Conservation (phyloP, 2,797 vertebrate genomes). For the Hydrophis major region DNA sequence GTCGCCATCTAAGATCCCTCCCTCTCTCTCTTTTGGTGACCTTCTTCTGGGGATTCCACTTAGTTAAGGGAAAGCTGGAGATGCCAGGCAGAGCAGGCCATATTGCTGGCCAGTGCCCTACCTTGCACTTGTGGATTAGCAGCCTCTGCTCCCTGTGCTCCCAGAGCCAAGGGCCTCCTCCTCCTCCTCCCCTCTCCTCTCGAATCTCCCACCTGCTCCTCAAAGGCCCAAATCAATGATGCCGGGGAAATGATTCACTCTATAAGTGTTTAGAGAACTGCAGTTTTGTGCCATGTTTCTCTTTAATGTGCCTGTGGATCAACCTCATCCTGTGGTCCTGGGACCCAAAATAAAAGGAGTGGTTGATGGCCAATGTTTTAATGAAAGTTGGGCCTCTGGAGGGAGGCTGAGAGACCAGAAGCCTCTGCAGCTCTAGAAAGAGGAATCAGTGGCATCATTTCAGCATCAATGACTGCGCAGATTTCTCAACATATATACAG, state of each 20-base stretch:
- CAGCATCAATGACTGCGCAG: slow-evolving; percentile 14
- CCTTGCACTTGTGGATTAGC: neutral
- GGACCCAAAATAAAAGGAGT: slow-evolving; percentile 29
- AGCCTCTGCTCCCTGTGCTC: neutral
- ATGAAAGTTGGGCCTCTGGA: slow-evolving; percentile 16
- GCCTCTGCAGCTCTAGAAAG: neutral
- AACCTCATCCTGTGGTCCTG: slow-evolving; percentile 36
- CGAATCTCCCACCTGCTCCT: neutral
- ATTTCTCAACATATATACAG: slow-evolving; percentile 13
- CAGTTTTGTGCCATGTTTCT: slow-evolving; percentile 49
- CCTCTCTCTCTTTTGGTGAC: neutral
- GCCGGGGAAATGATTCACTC: slow-evolving; percentile 45
- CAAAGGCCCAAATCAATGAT: slow-evolving; percentile 46
- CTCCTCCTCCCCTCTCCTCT: neutral
- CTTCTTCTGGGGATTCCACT: neutral
- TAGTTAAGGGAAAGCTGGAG: neutral
- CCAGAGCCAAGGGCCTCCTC: neutral
- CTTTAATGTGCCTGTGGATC: slow-evolving; percentile 44
- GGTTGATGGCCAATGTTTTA: slow-evolving; percentile 39
- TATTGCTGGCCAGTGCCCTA: neutral
- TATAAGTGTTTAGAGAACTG: slow-evolving; percentile 36
- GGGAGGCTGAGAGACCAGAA: neutral
- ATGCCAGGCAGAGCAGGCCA: neutral
- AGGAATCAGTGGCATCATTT: neutral
- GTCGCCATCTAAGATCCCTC: neutral